Conservation (phyloP, 2,797 vertebrate species). For the Falco berigora region DNA sequence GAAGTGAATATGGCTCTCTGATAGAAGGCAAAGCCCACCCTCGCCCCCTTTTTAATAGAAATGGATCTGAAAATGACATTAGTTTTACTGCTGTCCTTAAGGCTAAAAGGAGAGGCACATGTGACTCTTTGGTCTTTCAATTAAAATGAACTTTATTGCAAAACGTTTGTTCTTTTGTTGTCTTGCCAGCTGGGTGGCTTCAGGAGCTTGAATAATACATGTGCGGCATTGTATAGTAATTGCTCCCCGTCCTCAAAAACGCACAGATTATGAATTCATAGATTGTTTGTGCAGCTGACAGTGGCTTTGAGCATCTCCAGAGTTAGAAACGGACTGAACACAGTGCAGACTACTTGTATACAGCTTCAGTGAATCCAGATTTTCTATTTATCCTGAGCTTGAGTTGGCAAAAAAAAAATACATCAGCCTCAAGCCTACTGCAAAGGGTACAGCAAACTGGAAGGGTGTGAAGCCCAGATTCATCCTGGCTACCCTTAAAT, state of each 20-base stretch:
- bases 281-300: background rate
- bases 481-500: background rate
- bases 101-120: background rate
- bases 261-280: background rate
- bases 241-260: conserved; percentile 14
- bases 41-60: background rate
- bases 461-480: background rate
- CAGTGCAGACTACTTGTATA: background rate
- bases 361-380: background rate
- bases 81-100: background rate
- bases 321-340: background rate
- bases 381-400: background rate
- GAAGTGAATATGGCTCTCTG: background rate
- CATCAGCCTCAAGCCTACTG: background rate
- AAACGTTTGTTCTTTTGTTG: conserved; percentile 27
- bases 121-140: conserved; percentile 23
- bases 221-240: background rate
- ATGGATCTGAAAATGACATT: background rate
- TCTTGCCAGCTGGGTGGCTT: conserved; percentile 7
- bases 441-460: background rate
- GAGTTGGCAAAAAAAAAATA: background rate
- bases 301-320: background rate
- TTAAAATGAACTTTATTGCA: conserved; percentile 22
- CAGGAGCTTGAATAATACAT: conserved; percentile 12
- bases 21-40: background rate